Base-by-base conservation (phyloP, 2,888 invertebrate genomes). In the Apamea anceps region DNA sequence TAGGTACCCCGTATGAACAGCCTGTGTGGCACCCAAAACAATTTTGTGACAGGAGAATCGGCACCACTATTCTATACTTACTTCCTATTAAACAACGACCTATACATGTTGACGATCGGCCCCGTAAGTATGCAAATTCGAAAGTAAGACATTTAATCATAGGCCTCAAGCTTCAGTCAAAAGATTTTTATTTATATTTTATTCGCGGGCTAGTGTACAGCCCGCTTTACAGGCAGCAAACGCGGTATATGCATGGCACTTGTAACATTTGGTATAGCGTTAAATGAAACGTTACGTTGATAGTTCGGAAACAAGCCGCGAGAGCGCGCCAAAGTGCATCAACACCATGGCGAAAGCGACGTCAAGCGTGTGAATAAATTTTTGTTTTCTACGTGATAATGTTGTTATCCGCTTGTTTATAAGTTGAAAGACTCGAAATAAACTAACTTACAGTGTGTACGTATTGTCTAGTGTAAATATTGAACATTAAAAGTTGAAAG, bases 311-410 rank as follows among this genome's bases (percentile, higher is more conserved):
- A 90, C 80, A 77, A 76, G 63, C 87, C 93, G 82, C 90, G 82
- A 95, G 96, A 94, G 92, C 82, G 92, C 95, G 93, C 91, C 88
- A 91, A 90, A 92, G 94, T 94, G 92, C 92, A 93, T 93, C 94
- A 94, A 94, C 96, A 96, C 96, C 95, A 96, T 95, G 95, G 96
- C 96, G 95, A 96, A 94, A 91, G 94, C 95, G 93, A 96, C 90
- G 96, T 96, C 95, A 96, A 93, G 92, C 93, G 95, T 93, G 95
- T 96, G 95, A 95, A 94, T 95, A 95, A 90, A 84, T 94, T 95
- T 96, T 96, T 96, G 96, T 97, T 97, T 96, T 96, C 92, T 93
- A 93, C 92, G 91, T 93, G 93, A 94, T 93, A 94, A 93, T 93
- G 93, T 94, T 96, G 95, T 96, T 95, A 95, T 93, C 91, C 89